Conservation (phyloP, 2,113 vertebrate genomes). For the Speoplatyrhinus poulsoni region DNA sequence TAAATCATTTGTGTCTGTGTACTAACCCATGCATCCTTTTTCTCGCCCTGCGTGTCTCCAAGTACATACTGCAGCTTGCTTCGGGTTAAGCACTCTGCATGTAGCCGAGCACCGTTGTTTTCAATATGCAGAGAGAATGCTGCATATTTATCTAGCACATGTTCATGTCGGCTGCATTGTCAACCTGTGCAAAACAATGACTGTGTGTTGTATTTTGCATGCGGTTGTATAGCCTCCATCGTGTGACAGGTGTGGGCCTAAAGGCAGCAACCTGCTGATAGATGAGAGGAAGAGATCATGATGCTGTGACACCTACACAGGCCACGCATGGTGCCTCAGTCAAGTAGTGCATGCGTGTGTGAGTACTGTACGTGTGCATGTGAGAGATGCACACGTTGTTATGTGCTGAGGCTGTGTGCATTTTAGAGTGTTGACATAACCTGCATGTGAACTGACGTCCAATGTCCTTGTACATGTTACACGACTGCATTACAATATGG, state of each 20-base stretch:
- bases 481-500: slow-evolving; percentile 2
- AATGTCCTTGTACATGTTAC: slow-evolving; percentile 28
- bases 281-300: slow-evolving; percentile 65
- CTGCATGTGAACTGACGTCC: too few species aligned
- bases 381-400: neutral
- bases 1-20: slow-evolving; percentile 1
- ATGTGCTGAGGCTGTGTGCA: neutral
- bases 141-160: slow-evolving; percentile 43
- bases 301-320: slow-evolving; percentile 51
- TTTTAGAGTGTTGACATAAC: neutral
- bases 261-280: slow-evolving; percentile 51
- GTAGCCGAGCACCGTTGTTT: slow-evolving; percentile 1
- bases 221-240: slow-evolving; percentile 56
- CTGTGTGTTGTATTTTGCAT: slow-evolving; percentile 51
- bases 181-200: slow-evolving; percentile 46
- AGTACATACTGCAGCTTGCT: too few species aligned
- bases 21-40: slow-evolving; percentile 8
- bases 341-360: neutral
- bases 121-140: slow-evolving; percentile 30
- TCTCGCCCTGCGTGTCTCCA: neutral
- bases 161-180: slow-evolving; percentile 60
- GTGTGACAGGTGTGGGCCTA: slow-evolving; percentile 57
- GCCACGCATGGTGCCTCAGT: slow-evolving; percentile 51
- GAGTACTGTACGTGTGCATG: slow-evolving; percentile 19
- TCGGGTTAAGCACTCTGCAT: too few species aligned